phyloP scores from a whole-genome alignment of 2,113 vertebrate species.

The Diadophis punctatus region DNA sequence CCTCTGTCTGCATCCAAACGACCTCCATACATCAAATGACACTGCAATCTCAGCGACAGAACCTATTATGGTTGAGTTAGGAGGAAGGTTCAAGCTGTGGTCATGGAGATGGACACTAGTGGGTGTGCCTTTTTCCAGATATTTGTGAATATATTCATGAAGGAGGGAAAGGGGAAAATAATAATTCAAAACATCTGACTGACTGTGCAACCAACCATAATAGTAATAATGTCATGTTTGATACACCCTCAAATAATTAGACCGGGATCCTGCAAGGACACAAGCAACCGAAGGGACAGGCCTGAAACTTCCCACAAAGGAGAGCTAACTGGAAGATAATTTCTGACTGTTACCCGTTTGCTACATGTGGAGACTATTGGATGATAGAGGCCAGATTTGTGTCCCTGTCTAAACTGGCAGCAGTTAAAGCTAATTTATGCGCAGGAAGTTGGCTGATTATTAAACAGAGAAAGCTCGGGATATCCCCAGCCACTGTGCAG shows the following conservation, averaged over 20 bases:
- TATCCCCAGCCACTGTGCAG: neutral
- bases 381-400: slow-evolving; percentile 1
- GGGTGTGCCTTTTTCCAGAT: slow-evolving; percentile 68
- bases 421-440: slow-evolving; percentile 30
- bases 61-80: slow-evolving; percentile 89
- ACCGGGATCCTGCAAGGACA: neutral
- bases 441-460: neutral
- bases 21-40: slow-evolving; percentile 92
- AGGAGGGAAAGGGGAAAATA: neutral
- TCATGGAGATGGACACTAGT: slow-evolving; percentile 83
- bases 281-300: neutral
- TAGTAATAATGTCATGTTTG: slow-evolving; percentile 52
- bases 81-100: slow-evolving; percentile 86
- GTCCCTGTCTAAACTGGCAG: neutral
- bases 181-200: neutral
- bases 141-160: slow-evolving; percentile 73
- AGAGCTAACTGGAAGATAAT: neutral
- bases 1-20: slow-evolving; percentile 78
- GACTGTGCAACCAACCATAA: slow-evolving; percentile 23
- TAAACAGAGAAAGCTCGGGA: neutral
- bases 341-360: neutral
- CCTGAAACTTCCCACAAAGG: neutral
- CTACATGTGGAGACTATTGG: neutral
- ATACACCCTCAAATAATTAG: neutral
- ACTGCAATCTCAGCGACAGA: slow-evolving; percentile 83